Conservation (phyloP, 1,140 invertebrate genomes). For the Platorchestia sp. region DNA sequence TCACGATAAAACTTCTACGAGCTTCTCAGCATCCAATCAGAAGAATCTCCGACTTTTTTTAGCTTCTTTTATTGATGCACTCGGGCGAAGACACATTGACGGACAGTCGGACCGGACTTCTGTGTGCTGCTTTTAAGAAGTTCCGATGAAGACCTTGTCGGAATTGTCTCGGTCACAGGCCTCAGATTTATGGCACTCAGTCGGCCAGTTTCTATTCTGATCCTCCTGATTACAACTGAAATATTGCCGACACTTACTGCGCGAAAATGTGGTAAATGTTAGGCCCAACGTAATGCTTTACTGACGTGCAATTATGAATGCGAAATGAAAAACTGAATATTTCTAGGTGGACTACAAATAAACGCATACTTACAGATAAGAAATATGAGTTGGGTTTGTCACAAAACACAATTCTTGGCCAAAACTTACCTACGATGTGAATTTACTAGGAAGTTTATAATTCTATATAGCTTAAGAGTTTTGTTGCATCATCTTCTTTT, state of each 20-base stretch:
- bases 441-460: too few species aligned
- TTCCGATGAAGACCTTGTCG: neutral
- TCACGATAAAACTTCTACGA: slow-evolving; percentile 36
- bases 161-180: neutral
- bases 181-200: neutral
- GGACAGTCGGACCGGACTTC: neutral
- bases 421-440: too few species aligned
- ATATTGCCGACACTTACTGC: neutral
- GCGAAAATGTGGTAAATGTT: neutral
- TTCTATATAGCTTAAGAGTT: too few species aligned
- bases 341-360: too few species aligned
- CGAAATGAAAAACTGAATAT: too few species aligned
- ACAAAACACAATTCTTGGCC: too few species aligned
- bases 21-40: slow-evolving; percentile 46
- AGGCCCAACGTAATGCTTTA: too few species aligned
- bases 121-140: neutral
- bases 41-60: slow-evolving; percentile 13
- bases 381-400: too few species aligned
- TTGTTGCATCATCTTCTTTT: too few species aligned
- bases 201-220: neutral
- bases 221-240: neutral
- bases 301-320: too few species aligned
- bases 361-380: too few species aligned
- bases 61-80: slow-evolving; percentile 5
- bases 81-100: slow-evolving; percentile 11